Evolutionary conservation across 2,888 invertebrate species (phyloP).

Genomic region (Mimas tiliae): DNA sequence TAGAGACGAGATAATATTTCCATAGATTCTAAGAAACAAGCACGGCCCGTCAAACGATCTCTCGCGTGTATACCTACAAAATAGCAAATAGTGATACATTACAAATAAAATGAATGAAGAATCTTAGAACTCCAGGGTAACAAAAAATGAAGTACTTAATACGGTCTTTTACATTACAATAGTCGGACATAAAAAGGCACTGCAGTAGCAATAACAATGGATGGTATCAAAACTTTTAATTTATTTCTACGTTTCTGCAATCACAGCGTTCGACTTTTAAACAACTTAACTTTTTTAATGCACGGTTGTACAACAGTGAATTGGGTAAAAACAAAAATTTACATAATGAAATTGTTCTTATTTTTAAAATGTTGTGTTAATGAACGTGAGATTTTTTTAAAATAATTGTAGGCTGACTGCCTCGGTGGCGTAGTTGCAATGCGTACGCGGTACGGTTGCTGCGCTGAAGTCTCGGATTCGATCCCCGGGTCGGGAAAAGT

Average conservation of each 20-base stretch:
- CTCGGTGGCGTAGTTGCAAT: too few species aligned
- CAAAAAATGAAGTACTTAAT: not conserved
- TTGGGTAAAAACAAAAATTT: not conserved
- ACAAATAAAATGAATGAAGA: slow-evolving; percentile 4
- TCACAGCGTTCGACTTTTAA: slow-evolving; percentile 6
- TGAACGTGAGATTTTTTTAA: too few species aligned
- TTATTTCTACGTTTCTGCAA: slow-evolving; percentile 6
- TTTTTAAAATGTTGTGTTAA: not conserved
- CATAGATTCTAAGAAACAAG: too few species aligned
- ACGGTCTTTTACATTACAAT: not conserved
- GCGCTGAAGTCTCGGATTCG: too few species aligned
- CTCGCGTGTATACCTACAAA: too few species aligned
- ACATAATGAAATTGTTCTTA: not conserved
- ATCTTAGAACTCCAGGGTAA: not conserved
- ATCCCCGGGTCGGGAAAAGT: too few species aligned
- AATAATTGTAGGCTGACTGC: too few species aligned
- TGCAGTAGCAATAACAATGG: slow-evolving; percentile 10
- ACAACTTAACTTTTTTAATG: slow-evolving; percentile 7
- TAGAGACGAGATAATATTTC: too few species aligned
- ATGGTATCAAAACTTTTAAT: slow-evolving; percentile 20
- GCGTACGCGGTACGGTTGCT: too few species aligned
- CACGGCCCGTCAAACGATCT: too few species aligned
- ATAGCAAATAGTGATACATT: too few species aligned
- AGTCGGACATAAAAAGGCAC: not conserved
- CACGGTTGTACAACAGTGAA: not conserved